phyloP scores from a whole-genome alignment of 2,113 vertebrate genomes.

The Spea bombifrons region DNA sequence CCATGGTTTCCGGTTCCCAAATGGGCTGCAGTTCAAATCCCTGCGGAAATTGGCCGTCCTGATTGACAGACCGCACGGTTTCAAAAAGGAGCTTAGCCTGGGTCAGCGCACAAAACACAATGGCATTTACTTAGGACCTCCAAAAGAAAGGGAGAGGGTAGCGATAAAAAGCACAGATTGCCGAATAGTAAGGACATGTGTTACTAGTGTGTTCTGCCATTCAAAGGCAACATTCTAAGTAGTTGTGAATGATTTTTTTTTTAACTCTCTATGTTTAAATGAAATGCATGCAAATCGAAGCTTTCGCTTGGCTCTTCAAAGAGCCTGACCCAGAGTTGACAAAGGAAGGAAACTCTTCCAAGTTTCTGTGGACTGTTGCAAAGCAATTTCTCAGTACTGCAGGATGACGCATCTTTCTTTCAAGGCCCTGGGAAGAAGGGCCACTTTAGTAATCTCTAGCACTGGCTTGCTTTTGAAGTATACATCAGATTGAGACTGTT shows the following conservation, averaged over 20 bases:
- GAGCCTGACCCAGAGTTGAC: no score
- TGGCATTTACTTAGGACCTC: slow-evolving; percentile 8
- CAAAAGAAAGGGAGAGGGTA: not conserved
- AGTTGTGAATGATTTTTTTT: no score
- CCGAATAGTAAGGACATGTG: not conserved
- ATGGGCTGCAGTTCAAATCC: not conserved
- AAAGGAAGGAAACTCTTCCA: not conserved
- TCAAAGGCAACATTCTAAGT: no score
- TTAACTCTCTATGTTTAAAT: no score
- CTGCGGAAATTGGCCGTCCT: not conserved
- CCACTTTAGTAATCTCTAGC: not conserved
- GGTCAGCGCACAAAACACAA: slow-evolving; percentile 15
- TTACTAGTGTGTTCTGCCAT: not conserved
- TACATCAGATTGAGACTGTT: not conserved
- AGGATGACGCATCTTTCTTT: not conserved
- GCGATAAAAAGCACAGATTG: not conserved
- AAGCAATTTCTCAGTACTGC: not conserved
- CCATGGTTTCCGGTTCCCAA: slow-evolving; percentile 26
- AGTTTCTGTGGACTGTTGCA: not conserved
- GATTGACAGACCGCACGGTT: slow-evolving; percentile 17
- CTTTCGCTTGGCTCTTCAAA: no score
- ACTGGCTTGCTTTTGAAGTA: slow-evolving; percentile 10
- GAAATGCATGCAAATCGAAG: no score
- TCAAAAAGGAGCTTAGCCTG: not conserved
- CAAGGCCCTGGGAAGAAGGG: not conserved